These are phyloP conservation scores for Ischnura elegans DNA, from an alignment of 2,888 invertebrate genomes.

Conservation along the genomic window DNA sequence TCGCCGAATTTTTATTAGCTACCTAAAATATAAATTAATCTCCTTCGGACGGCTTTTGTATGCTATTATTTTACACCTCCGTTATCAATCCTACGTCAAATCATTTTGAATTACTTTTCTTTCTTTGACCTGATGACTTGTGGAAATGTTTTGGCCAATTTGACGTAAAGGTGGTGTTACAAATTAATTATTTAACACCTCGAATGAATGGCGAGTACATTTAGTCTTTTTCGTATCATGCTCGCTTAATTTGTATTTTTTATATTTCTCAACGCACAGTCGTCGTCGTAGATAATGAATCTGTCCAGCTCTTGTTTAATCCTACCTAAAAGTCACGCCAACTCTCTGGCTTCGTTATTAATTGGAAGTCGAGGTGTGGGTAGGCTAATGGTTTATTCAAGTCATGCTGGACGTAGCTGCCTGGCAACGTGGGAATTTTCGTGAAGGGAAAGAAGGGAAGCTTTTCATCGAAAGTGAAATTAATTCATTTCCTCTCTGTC, in stretches of 20 bases:
- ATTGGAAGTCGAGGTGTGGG: neutral
- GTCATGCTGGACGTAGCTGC: neutral
- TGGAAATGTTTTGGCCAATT: neutral
- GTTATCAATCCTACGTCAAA: neutral
- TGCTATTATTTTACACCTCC: neutral
- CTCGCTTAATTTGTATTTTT: neutral
- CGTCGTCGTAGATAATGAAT: conserved; percentile 15
- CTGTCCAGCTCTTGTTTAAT: conserved; percentile 5
- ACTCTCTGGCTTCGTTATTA: neutral
- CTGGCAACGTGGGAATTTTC: conserved; percentile 1
- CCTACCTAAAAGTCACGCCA: neutral
- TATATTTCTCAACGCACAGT: neutral
- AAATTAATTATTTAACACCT: neutral
- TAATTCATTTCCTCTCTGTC: conserved; percentile 31
- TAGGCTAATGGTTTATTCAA: conserved; percentile 20
- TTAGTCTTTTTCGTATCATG: neutral
- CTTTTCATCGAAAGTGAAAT: conserved; percentile 22
- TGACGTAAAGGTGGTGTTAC: neutral
- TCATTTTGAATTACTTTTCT: neutral
- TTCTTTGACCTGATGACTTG: neutral
- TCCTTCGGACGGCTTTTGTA: neutral
- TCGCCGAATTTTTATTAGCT: neutral
- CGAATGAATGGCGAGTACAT: neutral
- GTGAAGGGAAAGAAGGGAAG: neutral
- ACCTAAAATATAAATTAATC: neutral